Base-by-base conservation (phyloP, 2,113 vertebrate species). In the Lepus europaeus region DNA sequence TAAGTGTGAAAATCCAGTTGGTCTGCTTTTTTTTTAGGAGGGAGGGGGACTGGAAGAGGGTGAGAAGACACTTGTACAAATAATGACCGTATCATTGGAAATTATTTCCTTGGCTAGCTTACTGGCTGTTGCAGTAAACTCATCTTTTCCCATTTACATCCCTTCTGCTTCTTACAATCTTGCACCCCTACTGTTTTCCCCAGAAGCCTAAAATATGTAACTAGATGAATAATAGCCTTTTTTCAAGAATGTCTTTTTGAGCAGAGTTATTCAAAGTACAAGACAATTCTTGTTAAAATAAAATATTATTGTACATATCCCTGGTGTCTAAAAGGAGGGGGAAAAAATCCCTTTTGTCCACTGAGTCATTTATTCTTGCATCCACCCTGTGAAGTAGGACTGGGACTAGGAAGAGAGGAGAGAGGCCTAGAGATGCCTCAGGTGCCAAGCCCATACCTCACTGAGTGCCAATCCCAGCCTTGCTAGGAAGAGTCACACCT, bases 1-100 rank as follows among this genome's bases (percentile, higher is more conserved):
- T 89, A 97, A 97, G 53, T 95, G 68, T 97, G 97, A 95, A 97
- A 97, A 97, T 91, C 95, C 87, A 27, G 29, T 77, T 97, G 95
- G 78, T 73, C 95, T 96, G 91, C 59, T 96, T 96, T 96, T 74
- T 87, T 10, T 6, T 4, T 16, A 31, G 17, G 66, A 31, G 36
- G 2, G 11, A 4, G 74, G 23, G 23, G 22, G 6, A 1, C 16
- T 56, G 20, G 56, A 45, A 45, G 45, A 45, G 14, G 56, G 56
- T 59, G 56, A 59, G 17, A 29, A 87, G 61, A 56, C 59, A 5
- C 77, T 97, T 93, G 90, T 95, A 97, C 72, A 97, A 97, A 92
- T 96, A 94, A 95, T 97, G 93, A 95, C 82, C 91, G 20, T 27
- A 95, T 95, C 89, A 95, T 74, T 95, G 27, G 79, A 97, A 97